phyloP scores from a whole-genome alignment of 2,888 invertebrate genomes.

The Tenthredo amoena region DNA sequence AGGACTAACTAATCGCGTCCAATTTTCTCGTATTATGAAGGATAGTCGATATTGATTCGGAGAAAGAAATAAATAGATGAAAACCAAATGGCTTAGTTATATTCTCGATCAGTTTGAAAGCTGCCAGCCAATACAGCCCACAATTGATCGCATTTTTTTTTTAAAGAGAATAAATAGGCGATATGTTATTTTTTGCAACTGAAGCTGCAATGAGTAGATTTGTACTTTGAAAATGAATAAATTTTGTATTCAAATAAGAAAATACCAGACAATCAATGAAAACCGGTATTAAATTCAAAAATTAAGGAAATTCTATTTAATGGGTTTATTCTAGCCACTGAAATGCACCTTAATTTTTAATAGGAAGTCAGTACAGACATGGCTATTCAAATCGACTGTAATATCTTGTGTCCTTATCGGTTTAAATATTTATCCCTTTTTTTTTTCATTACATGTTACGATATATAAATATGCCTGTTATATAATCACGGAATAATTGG shows the following conservation, averaged over 20 bases:
- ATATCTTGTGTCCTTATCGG: not conserved
- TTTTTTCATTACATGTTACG: not conserved
- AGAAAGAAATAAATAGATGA: not conserved
- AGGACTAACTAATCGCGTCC: not conserved
- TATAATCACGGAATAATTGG: constrained; percentile 26
- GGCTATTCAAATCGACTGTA: not conserved
- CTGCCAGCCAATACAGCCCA: not conserved
- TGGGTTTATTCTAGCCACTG: not conserved
- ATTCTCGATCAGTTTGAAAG: not conserved
- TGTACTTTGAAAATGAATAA: not conserved
- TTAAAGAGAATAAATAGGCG: not conserved
- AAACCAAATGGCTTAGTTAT: not conserved
- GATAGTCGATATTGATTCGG: not conserved
- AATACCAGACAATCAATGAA: not conserved
- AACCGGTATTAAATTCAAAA: not conserved
- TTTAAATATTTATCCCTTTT: not conserved
- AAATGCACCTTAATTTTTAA: not conserved
- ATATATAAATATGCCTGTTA: constrained; percentile 8
- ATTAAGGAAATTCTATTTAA: not conserved
- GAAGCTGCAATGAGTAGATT: not conserved
- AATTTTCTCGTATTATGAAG: not conserved
- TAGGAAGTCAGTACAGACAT: not conserved
- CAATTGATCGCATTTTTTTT: not conserved
- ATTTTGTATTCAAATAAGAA: not conserved
- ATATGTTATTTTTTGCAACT: not conserved